These are phyloP conservation scores for Picus viridis DNA, from an alignment of 2,797 vertebrate species.

Conservation along the genomic window DNA sequence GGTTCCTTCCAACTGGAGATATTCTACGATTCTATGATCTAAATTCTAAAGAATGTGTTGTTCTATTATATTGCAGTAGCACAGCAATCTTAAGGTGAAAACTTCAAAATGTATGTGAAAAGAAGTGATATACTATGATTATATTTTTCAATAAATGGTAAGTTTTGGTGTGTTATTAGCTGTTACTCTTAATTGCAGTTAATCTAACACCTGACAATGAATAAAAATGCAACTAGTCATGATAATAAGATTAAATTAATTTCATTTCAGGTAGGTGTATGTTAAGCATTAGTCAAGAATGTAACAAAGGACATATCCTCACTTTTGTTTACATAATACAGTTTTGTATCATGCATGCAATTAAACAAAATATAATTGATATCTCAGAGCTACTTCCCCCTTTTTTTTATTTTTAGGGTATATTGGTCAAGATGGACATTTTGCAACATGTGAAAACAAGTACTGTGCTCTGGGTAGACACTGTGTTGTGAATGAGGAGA, in stretches of 20 bases:
- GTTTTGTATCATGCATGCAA: not conserved
- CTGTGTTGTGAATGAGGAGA: constrained; percentile 84
- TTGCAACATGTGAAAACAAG: constrained; percentile 89
- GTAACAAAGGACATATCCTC: not conserved
- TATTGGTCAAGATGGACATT: constrained; percentile 71
- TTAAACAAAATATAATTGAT: not conserved
- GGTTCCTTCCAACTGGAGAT: not conserved
- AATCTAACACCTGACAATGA: not conserved
- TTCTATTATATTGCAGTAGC: not conserved
- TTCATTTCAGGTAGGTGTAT: constrained; percentile 14
- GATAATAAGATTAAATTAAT: constrained; percentile 21
- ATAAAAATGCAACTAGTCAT: not conserved
- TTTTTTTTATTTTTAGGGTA: constrained; percentile 73
- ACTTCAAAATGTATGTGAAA: not conserved
- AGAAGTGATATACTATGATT: not conserved
- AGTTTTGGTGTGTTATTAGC: not conserved
- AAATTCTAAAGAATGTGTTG: not conserved
- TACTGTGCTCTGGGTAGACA: constrained; percentile 95
- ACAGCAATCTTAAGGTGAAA: not conserved
- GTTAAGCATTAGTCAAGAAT: constrained; percentile 28
- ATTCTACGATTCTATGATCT: not conserved
- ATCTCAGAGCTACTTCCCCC: not conserved
- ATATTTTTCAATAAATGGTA: not conserved
- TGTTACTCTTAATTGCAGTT: constrained; percentile 28
- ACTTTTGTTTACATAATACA: constrained; percentile 26